phyloP scores from a whole-genome alignment of 2,888 invertebrate species.

The Melieria omissa region DNA sequence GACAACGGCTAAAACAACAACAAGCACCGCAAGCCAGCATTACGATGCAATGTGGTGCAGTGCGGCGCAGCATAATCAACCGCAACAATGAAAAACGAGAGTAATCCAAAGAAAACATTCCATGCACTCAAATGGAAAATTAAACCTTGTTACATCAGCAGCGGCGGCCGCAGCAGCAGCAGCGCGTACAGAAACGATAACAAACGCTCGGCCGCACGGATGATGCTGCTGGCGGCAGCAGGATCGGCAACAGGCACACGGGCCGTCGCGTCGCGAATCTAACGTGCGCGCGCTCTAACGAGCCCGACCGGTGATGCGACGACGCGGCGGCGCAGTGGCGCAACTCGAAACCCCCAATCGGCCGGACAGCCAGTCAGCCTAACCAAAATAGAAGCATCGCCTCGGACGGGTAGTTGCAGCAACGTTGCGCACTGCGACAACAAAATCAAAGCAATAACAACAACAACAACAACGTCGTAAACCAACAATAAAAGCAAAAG shows the following conservation, averaged over 20 bases:
- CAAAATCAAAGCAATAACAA: neutral
- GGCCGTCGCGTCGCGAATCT: too few species aligned
- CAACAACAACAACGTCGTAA: neutral
- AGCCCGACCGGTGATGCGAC: neutral
- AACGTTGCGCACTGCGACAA: conserved; percentile 9
- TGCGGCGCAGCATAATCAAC: conserved; percentile 57
- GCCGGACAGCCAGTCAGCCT: neutral
- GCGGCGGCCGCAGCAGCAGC: conserved; percentile 7
- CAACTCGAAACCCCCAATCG: conserved; percentile 14
- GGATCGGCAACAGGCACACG: neutral
- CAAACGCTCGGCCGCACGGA: conserved; percentile 15
- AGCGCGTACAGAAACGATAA: conserved; percentile 8
- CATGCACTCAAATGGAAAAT: conserved; percentile 64
- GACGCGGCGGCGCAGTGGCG: neutral
- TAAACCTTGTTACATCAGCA: conserved; percentile 65
- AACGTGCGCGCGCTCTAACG: too few species aligned
- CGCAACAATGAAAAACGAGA: conserved; percentile 60
- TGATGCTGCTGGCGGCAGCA: neutral
- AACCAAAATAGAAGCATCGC: conserved; percentile 23
- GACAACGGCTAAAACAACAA: neutral
- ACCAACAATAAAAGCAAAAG: conserved; percentile 11
- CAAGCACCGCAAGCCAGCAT: neutral
- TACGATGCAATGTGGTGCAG: neutral
- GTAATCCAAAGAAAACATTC: conserved; percentile 54
- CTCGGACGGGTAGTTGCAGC: neutral